A percentile compares a stretch with the other conserved stretches of the same genome.
phyloP scores from a whole-genome alignment of 1,140 invertebrate species.

The Sycobia sp. region DNA sequence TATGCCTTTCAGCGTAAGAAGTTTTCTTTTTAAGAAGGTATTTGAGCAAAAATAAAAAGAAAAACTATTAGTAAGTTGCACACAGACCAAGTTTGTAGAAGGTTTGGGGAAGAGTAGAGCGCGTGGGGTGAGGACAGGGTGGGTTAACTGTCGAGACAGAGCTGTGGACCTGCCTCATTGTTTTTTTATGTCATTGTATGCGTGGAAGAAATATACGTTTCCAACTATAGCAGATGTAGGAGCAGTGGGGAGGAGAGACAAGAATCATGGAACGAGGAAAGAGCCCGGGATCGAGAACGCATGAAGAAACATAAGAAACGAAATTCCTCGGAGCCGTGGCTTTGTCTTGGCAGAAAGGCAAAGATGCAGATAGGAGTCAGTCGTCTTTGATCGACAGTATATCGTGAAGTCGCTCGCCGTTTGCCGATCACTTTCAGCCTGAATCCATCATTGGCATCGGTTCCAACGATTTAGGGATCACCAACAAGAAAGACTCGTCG shows the following conservation, averaged over 20 bases:
- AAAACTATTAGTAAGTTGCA: slow-evolving; percentile 24
- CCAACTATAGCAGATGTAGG: slow-evolving; percentile 31
- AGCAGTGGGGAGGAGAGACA: slow-evolving; percentile 21
- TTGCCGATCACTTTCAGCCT: slow-evolving; percentile 8
- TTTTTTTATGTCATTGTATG: slow-evolving; percentile 27
- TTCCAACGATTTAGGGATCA: slow-evolving; percentile 29
- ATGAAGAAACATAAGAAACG: slow-evolving; percentile 41
- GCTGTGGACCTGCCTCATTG: slow-evolving; percentile 18
- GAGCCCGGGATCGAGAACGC: slow-evolving; percentile 2
- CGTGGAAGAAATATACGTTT: slow-evolving; percentile 29
- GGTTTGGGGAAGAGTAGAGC: too few relatives aligned
- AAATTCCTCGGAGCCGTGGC: slow-evolving; percentile 44
- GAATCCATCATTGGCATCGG: slow-evolving; percentile 27
- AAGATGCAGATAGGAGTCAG: too few relatives aligned
- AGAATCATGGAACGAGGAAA: slow-evolving; percentile 23
- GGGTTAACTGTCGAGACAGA: slow-evolving; percentile 20
- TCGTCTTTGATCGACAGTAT: slow-evolving; percentile 34
- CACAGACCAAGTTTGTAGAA: neutral
- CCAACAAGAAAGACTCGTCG: slow-evolving; percentile 37
- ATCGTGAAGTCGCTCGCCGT: slow-evolving; percentile 10
- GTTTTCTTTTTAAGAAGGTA: slow-evolving; percentile 16
- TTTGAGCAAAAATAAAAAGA: slow-evolving; percentile 21
- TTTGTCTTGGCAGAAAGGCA: slow-evolving; percentile 40
- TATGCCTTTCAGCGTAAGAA: neutral
- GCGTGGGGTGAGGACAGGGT: neutral